Conservation (phyloP, 1,140 invertebrate species). For the Oreohelix idahoensis region DNA sequence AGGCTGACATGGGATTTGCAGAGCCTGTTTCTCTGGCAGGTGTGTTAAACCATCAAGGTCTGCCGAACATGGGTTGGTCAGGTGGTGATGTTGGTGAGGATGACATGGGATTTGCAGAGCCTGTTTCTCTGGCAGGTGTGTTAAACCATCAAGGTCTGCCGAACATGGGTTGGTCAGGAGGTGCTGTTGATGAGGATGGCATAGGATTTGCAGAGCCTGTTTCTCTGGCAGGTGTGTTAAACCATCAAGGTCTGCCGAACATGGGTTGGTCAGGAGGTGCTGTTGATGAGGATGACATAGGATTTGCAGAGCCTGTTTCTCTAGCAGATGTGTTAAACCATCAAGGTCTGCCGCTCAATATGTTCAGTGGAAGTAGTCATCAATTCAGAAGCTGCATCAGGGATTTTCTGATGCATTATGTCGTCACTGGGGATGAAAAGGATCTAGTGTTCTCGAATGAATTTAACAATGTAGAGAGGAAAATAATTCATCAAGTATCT, state of each 20-base stretch:
- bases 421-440: too few species aligned
- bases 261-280: too few species aligned
- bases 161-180: constrained; percentile 87
- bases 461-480: constrained; percentile 82
- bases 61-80: constrained; percentile 87
- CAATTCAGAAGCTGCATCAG: too few species aligned
- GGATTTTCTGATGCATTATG: too few species aligned
- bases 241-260: constrained; percentile 63
- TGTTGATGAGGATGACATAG: too few species aligned
- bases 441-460: constrained; percentile 81
- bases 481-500: constrained; percentile 76
- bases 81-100: constrained; percentile 83
- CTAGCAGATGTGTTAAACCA: too few species aligned
- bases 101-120: constrained; percentile 79
- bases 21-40: constrained; percentile 75
- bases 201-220: constrained; percentile 81
- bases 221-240: constrained; percentile 54
- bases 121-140: constrained; percentile 71
- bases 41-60: constrained; percentile 67
- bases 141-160: constrained; percentile 76
- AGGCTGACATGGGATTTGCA: constrained; percentile 78
- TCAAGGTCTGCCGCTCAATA: too few species aligned
- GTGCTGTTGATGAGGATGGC: constrained; percentile 81
- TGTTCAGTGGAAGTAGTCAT: too few species aligned
- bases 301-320: too few species aligned